phyloP scores from a whole-genome alignment of 2,797 vertebrate genomes.

The Fundulus diaphanus region DNA sequence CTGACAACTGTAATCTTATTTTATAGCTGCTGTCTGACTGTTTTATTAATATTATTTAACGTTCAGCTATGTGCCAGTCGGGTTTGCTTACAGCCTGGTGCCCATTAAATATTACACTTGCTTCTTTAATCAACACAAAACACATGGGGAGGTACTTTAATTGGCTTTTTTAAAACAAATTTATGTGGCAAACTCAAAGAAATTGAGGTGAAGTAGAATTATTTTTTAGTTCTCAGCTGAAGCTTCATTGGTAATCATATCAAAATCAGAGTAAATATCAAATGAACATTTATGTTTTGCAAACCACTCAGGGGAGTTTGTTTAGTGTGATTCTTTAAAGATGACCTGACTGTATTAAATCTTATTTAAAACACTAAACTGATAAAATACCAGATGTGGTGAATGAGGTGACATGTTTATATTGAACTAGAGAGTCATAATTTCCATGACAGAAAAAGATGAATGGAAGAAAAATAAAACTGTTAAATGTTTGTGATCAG shows the following conservation, averaged over 20 bases:
- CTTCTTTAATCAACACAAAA: conserved; percentile 39
- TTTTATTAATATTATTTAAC: conserved; percentile 61
- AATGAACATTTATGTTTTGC: neutral
- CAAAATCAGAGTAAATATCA: neutral
- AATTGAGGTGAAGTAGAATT: conserved; percentile 1
- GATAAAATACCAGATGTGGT: neutral
- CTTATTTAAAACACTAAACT: conserved; percentile 27
- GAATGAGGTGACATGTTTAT: neutral
- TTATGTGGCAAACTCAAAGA: conserved; percentile 15
- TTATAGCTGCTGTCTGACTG: conserved; percentile 47
- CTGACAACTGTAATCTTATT: conserved; percentile 53
- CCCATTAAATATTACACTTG: conserved; percentile 29
- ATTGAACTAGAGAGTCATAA: neutral
- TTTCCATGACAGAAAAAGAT: neutral
- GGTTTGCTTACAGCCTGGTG: conserved; percentile 26
- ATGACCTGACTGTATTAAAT: conserved; percentile 16
- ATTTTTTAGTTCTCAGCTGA: neutral
- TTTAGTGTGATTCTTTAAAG: neutral
- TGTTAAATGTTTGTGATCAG: neutral
- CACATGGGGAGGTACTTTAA: neutral
- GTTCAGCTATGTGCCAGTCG: conserved; percentile 18
- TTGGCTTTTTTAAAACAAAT: conserved; percentile 9
- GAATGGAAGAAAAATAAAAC: neutral
- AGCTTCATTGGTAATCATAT: neutral
- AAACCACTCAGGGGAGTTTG: neutral